Conservation (phyloP, 2,888 invertebrate species). For the Cerceris ruficornis region DNA sequence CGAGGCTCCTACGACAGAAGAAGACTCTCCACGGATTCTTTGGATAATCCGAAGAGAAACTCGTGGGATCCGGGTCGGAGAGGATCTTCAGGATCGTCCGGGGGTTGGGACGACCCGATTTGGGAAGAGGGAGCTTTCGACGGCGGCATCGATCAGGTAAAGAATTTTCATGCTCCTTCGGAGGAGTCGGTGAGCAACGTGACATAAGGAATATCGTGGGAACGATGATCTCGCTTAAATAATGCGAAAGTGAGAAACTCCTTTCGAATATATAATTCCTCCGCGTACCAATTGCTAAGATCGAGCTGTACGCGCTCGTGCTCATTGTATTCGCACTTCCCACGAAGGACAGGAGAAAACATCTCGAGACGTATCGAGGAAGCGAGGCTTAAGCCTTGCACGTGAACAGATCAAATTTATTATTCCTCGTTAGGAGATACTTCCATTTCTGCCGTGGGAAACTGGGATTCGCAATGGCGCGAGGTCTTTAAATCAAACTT, state of each 20-base stretch:
- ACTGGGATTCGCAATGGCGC: slow-evolving; percentile 5
- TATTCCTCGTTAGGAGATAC: slow-evolving; percentile 46
- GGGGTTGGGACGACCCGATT: slow-evolving; percentile 84
- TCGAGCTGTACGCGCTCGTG: neutral
- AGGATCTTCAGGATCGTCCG: slow-evolving; percentile 85
- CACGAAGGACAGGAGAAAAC: slow-evolving; percentile 45
- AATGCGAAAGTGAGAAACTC: no score
- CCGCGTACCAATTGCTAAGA: neutral
- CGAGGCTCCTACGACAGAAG: slow-evolving; percentile 82
- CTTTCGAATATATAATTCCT: neutral
- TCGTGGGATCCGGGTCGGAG: slow-evolving; percentile 88
- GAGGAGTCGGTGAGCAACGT: neutral
- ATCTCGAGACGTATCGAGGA: slow-evolving; percentile 19
- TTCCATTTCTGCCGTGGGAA: slow-evolving; percentile 47
- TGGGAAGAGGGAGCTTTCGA: slow-evolving; percentile 83
- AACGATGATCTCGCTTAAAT: neutral
- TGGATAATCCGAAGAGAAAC: slow-evolving; percentile 86
- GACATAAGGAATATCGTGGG: neutral
- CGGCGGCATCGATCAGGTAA: slow-evolving; percentile 53
- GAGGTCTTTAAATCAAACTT: neutral
- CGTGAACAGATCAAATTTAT: slow-evolving; percentile 50
- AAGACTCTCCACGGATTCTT: slow-evolving; percentile 87
- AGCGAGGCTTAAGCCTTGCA: slow-evolving; percentile 25
- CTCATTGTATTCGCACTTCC: slow-evolving; percentile 36
- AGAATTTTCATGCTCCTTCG: neutral